These are phyloP conservation scores for Microplitis manilae DNA, from an alignment of 2,888 invertebrate species.

Conservation along the genomic window DNA sequence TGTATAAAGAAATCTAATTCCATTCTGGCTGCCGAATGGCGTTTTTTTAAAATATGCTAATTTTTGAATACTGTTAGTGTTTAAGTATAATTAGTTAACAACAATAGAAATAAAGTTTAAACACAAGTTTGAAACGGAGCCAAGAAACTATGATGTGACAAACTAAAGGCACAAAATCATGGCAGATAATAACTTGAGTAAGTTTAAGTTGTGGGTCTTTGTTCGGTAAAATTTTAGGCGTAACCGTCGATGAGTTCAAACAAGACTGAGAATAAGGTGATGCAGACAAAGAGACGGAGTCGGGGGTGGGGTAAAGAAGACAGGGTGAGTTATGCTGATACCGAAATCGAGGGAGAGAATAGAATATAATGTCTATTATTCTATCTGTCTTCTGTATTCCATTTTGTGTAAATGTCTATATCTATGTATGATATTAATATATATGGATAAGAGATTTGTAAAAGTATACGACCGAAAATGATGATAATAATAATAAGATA, in stretches of 20 bases:
- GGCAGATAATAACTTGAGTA: slow-evolving; percentile 45
- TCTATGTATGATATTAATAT: slow-evolving; percentile 22
- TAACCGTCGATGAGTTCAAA: slow-evolving; percentile 30
- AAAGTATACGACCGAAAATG: no score
- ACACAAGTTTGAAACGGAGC: slow-evolving; percentile 3
- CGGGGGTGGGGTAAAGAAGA: slow-evolving; percentile 33
- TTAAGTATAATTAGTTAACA: background rate
- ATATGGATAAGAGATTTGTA: slow-evolving; percentile 3
- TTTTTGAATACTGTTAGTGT: no score
- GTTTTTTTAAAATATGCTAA: no score
- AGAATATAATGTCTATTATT: background rate
- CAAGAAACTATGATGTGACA: background rate
- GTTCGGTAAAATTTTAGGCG: slow-evolving; percentile 36
- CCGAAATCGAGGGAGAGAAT: slow-evolving; percentile 40
- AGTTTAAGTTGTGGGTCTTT: slow-evolving; percentile 43
- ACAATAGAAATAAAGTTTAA: background rate
- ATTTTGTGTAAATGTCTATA: slow-evolving; percentile 3
- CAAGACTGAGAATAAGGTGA: slow-evolving; percentile 40
- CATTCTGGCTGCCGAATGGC: no score
- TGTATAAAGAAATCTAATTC: no score
- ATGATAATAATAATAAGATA: background rate
- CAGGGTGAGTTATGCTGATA: slow-evolving; percentile 45
- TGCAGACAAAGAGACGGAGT: slow-evolving; percentile 43
- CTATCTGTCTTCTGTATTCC: background rate
- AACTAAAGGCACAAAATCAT: slow-evolving; percentile 38